Evolutionary conservation across 1,140 invertebrate genomes (phyloP), one percentile per base, ranked within the genome.

Genomic region (Apocrypta bakeri): DNA sequence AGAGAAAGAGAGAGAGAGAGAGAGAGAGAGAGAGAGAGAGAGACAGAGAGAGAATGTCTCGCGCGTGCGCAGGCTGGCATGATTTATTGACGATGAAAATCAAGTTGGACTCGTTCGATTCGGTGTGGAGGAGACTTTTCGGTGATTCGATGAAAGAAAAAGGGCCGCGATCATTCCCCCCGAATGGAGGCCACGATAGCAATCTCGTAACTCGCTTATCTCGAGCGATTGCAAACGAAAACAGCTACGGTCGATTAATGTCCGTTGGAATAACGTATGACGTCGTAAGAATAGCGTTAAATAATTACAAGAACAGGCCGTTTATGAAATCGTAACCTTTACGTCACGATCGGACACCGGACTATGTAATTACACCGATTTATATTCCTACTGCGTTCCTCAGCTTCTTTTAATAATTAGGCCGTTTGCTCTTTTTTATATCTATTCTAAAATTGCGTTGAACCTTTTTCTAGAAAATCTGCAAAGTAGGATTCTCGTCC

Each of bases 21-120:
- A 9, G 33, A 37, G 37, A 48, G 42, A 48, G 56, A 27, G 72
- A 33, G 42, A 17, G 33, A 9, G 33, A 37, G 37, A 48, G 42
- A 48, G 56, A 27, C 11, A 42, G 42, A 72, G 40, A 24, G 72
- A 33, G 42, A 17, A 25, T 48, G 72, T 76, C 48, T n/a, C n/a
- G n/a, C n/a, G n/a, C n/a, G n/a, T n/a, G 74, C 48, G 42, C 42
- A 0, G 12, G 69, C 56, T 14, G 11, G 56, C 1, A 64, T 83
- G 82, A 83, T 83, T 83, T 83, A 83, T 80, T 29, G 37, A 27
- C 77, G 82, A 48, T 76, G 61, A 80, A 69, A 83, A 76, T 83
- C 82, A 78, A 80, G 61, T 72, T 40, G 24, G 82, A 37, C 56
- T 71, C 69, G 14, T 73, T 83, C 61, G 81, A 7, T 25, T n/a